These are phyloP conservation scores for Notodonta ziczac DNA, from an alignment of 2,888 invertebrate species.

Conservation along the genomic window DNA sequence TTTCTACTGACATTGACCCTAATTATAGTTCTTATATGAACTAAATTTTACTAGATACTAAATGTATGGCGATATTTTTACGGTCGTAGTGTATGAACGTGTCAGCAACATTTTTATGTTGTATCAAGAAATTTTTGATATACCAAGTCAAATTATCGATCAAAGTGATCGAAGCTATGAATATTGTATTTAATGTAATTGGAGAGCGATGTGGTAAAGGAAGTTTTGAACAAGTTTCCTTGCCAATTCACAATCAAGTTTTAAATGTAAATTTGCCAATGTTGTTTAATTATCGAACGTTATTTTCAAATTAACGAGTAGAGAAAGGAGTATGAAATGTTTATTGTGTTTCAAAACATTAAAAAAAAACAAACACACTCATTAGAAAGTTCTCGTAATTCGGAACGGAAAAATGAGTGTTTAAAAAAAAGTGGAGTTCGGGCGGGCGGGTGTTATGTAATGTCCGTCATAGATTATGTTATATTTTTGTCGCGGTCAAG, in stretches of 20 bases:
- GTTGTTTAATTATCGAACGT: not conserved
- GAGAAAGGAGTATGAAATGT: slow-evolving; percentile 10
- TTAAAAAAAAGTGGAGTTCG: slow-evolving; percentile 12
- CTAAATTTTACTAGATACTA: too few relatives aligned
- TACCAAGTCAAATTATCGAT: too few relatives aligned
- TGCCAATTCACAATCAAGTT: not conserved
- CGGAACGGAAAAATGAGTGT: slow-evolving; percentile 9
- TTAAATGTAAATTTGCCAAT: slow-evolving; percentile 2
- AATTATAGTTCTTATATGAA: too few relatives aligned
- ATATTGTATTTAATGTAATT: too few relatives aligned
- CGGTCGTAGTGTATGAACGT: too few relatives aligned
- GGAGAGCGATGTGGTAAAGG: too few relatives aligned
- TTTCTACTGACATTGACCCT: too few relatives aligned
- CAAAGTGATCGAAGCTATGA: too few relatives aligned
- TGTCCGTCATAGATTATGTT: slow-evolving; percentile 34
- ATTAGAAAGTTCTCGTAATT: slow-evolving; percentile 34
- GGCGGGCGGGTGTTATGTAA: slow-evolving; percentile 25
- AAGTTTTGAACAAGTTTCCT: not conserved
- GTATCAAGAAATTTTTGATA: too few relatives aligned
- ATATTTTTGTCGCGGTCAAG: slow-evolving; percentile 63
- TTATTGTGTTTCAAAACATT: slow-evolving; percentile 7
- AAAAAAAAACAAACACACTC: slow-evolving; percentile 14
- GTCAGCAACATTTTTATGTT: too few relatives aligned
- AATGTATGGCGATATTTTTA: too few relatives aligned
- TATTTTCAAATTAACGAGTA: slow-evolving; percentile 6